phyloP scores from a whole-genome alignment of 2,113 vertebrate genomes.

The Tauraco erythrolophus region DNA sequence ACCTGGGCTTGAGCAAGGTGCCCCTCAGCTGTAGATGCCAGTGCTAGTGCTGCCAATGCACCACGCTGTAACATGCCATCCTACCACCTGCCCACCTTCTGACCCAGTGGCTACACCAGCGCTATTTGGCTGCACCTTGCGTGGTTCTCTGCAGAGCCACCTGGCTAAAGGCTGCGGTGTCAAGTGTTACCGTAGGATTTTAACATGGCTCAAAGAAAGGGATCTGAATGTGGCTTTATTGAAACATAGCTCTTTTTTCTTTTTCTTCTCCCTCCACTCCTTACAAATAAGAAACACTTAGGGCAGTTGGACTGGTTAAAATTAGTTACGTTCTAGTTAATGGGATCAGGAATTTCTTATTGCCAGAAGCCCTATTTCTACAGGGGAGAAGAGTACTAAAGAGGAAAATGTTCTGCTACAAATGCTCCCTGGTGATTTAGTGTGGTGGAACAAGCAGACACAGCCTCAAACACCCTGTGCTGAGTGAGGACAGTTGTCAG shows the following conservation, averaged over 20 bases:
- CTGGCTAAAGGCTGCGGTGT: rapidly evolving
- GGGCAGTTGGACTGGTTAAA: not conserved
- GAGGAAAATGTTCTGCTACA: not conserved
- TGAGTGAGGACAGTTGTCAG: not conserved
- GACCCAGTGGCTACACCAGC: not conserved
- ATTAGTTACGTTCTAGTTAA: not conserved
- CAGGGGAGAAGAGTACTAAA: not conserved
- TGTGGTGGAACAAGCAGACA: not conserved
- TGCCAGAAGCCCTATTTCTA: not conserved
- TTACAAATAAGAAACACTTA: not conserved
- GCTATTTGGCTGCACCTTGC: rapidly evolving
- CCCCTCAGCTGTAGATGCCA: not conserved
- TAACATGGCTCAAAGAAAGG: not conserved
- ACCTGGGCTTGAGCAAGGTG: not conserved
- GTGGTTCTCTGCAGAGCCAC: not conserved
- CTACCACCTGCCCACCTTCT: not conserved
- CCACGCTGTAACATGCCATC: not conserved
- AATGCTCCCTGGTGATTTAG: not conserved
- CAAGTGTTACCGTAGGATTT: not conserved
- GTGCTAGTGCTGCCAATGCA: not conserved
- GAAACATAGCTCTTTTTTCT: not conserved
- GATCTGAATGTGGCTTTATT: not conserved
- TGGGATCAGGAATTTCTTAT: not conserved
- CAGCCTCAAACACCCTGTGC: not conserved
- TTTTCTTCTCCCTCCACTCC: not conserved